Percentiles rank a stretch among this genome's conserved stretches.
phyloP scores from a whole-genome alignment of 2,113 vertebrate species.

The Pomatorhinus ruficollis region DNA sequence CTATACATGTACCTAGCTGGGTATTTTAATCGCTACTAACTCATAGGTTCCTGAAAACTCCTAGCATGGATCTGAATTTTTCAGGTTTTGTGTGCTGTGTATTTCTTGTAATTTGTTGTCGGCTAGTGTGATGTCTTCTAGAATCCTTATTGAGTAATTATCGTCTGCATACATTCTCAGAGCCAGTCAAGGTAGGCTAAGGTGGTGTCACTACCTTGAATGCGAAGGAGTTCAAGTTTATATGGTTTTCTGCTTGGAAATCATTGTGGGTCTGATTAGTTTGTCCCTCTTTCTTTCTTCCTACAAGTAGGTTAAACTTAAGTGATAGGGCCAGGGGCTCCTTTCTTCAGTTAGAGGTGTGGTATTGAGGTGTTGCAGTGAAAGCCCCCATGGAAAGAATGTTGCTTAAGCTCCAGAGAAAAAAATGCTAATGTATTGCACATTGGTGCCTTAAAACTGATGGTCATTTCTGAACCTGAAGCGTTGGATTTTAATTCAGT shows the following conservation, averaged over 20 bases:
- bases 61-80: background rate
- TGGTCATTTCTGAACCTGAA: background rate
- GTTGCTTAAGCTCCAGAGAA: background rate
- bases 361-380: background rate
- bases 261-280: background rate
- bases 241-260: background rate
- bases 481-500: background rate
- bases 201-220: background rate
- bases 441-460: background rate
- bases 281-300: background rate
- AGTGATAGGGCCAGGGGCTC: background rate
- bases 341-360: background rate
- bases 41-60: background rate
- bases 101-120: background rate
- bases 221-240: background rate
- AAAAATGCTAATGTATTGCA: accelerated
- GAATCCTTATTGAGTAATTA: background rate
- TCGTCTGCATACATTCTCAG: accelerated
- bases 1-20: accelerated
- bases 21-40: accelerated
- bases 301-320: background rate
- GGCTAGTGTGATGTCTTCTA: background rate
- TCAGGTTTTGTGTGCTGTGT: background rate
- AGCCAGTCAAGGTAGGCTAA: background rate
- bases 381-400: background rate